Evolutionary conservation across 2,797 vertebrate species (phyloP).

Genomic region (Oophaga sylvatica): DNA sequence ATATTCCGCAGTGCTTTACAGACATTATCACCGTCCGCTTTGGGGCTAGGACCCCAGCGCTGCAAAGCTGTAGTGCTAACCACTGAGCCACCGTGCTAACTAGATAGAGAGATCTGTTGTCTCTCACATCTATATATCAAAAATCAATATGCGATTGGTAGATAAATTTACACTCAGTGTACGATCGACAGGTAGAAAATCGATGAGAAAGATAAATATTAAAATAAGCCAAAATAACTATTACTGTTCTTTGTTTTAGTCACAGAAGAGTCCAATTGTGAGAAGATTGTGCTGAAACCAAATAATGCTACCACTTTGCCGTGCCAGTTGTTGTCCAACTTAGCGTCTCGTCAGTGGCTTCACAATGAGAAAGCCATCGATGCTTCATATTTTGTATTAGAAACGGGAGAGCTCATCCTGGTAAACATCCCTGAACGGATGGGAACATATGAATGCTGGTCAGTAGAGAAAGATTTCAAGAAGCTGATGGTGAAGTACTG

Average conservation of each 20-base stretch:
- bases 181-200: neutral
- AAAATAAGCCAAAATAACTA: neutral
- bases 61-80: too few relatives aligned
- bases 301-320: conserved; percentile 86
- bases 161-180: neutral
- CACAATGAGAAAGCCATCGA: conserved; percentile 76
- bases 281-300: conserved; percentile 79
- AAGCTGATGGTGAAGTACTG: conserved; percentile 93
- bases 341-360: conserved; percentile 86
- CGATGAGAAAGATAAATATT: neutral
- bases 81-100: too few relatives aligned
- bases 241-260: neutral
- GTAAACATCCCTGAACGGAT: conserved; percentile 81
- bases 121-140: too few relatives aligned
- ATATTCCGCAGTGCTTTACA: too few relatives aligned
- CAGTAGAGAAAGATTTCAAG: conserved; percentile 84
- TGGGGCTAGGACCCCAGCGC: too few relatives aligned
- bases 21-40: too few relatives aligned
- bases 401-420: conserved; percentile 87
- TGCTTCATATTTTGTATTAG: conserved; percentile 80
- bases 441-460: conserved; percentile 93
- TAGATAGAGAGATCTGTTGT: too few relatives aligned
- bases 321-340: conserved; percentile 88
- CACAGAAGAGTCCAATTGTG: conserved; percentile 71
- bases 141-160: neutral